A percentile compares a stretch with the other conserved stretches of the same genome.
These are phyloP conservation scores for Nannobrachium achirus DNA, from an alignment of 2,113 vertebrate genomes.

Conservation along the genomic window DNA sequence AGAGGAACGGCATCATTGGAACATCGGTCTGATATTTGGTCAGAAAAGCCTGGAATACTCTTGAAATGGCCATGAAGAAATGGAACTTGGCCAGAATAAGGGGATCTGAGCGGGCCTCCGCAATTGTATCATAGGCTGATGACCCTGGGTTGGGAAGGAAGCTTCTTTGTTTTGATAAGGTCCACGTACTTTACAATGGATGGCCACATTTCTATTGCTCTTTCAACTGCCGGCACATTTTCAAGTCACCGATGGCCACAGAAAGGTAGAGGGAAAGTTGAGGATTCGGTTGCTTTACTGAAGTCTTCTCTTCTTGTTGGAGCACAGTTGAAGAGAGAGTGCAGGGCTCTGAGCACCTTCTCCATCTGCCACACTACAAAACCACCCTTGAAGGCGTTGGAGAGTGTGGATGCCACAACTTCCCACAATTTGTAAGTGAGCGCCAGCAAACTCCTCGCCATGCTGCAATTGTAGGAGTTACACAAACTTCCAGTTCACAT, in stretches of 20 bases:
- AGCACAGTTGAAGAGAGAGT: slow-evolving; percentile 25
- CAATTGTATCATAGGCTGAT: no score
- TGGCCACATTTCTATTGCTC: slow-evolving; percentile 31
- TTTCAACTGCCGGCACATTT: slow-evolving; percentile 29
- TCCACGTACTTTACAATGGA: slow-evolving; percentile 21
- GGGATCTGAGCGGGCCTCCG: slow-evolving; percentile 13
- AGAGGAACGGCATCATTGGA: not conserved
- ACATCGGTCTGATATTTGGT: slow-evolving; percentile 30
- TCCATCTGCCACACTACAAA: slow-evolving; percentile 16
- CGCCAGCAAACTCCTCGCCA: slow-evolving; percentile 10
- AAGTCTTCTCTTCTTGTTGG: slow-evolving; percentile 38
- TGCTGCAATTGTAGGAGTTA: slow-evolving; percentile 24
- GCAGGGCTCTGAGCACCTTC: slow-evolving; percentile 24
- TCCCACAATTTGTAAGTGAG: slow-evolving; percentile 16
- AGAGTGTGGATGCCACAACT: slow-evolving; percentile 28
- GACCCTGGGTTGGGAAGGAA: slow-evolving; percentile 16
- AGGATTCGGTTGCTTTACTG: slow-evolving; percentile 19
- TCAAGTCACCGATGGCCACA: slow-evolving; percentile 37
- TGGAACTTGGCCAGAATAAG: slow-evolving; percentile 27
- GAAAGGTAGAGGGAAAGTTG: slow-evolving; percentile 21
- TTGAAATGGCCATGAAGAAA: slow-evolving; percentile 15
- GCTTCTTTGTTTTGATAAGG: slow-evolving; percentile 15
- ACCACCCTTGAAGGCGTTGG: slow-evolving; percentile 15
- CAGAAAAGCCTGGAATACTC: slow-evolving; percentile 21
- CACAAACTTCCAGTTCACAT: slow-evolving; percentile 18